Percentiles rank a stretch among this genome's conserved stretches.
phyloP scores from a whole-genome alignment of 37 sponge, comb jelly and placozoan genomes.

The Tethya wilhelma region DNA sequence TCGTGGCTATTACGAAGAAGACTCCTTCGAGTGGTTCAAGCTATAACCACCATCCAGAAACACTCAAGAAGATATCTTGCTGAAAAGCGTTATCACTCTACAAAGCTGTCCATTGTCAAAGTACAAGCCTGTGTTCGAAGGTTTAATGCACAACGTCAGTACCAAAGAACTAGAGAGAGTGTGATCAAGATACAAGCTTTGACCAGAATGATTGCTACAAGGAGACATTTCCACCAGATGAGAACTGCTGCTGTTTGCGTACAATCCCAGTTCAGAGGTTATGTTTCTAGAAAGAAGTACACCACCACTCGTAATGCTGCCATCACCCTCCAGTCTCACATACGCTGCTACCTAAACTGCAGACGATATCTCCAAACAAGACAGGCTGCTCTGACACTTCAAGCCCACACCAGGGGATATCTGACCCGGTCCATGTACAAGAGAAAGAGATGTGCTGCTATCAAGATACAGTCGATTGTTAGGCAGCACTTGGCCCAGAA shows the following conservation, averaged over 20 bases:
- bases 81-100: neutral
- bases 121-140: constrained; percentile 39
- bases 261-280: constrained; percentile 33
- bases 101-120: neutral
- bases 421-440: no score
- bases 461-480: constrained; percentile 41
- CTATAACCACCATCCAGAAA: constrained; percentile 25
- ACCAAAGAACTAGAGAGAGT: constrained; percentile 4
- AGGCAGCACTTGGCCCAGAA: constrained; percentile 36
- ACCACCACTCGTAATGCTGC: constrained; percentile 28
- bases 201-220: neutral
- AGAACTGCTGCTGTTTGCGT: constrained; percentile 38
- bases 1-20: neutral
- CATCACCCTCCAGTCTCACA: constrained; percentile 25
- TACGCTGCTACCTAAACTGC: constrained; percentile 12
- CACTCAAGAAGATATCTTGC: constrained; percentile 23
- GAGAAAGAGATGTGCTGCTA: constrained; percentile 27
- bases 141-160: constrained; percentile 2
- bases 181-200: constrained; percentile 29
- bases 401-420: constrained; percentile 19
- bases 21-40: neutral
- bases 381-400: constrained; percentile 38
- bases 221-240: neutral
- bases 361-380: constrained; percentile 1
- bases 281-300: constrained; percentile 13